phyloP scores from a whole-genome alignment of 1,140 invertebrate genomes.

The Diachasmimorpha longicaudata region DNA sequence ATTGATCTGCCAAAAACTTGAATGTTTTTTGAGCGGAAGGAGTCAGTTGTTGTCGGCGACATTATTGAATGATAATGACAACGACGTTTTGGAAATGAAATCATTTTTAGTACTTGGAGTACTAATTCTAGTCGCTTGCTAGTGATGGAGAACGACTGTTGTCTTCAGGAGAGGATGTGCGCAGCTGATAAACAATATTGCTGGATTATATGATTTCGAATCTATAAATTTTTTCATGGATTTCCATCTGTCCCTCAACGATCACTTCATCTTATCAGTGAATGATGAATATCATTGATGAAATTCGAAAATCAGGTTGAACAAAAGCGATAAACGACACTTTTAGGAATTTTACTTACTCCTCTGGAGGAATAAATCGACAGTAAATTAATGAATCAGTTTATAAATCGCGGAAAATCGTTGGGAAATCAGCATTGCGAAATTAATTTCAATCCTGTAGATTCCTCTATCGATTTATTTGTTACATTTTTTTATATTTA shows the following conservation, averaged over 20 bases:
- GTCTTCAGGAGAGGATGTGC: neutral
- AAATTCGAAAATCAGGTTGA: too few species aligned
- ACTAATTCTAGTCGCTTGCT: neutral
- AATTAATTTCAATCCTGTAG: conserved; percentile 10
- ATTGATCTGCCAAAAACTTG: too few species aligned
- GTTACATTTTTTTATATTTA: neutral
- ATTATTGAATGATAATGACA: neutral
- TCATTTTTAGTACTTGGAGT: neutral
- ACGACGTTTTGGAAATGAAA: neutral
- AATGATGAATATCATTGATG: neutral
- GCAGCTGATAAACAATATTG: neutral
- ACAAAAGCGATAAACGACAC: too few species aligned
- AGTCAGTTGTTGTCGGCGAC: too few species aligned
- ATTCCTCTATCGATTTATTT: neutral
- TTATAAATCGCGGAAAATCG: neutral
- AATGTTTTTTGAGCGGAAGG: too few species aligned
- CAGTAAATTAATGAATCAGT: neutral
- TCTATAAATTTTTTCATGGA: neutral
- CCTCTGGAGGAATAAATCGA: too few species aligned
- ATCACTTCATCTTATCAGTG: neutral
- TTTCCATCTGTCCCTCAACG: neutral
- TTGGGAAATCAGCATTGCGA: neutral
- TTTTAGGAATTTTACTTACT: too few species aligned
- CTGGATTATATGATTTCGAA: neutral
- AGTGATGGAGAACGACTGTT: too few species aligned